These are phyloP conservation scores for Aplocera efformata DNA, from an alignment of 2,888 invertebrate species.

Conservation along the genomic window DNA sequence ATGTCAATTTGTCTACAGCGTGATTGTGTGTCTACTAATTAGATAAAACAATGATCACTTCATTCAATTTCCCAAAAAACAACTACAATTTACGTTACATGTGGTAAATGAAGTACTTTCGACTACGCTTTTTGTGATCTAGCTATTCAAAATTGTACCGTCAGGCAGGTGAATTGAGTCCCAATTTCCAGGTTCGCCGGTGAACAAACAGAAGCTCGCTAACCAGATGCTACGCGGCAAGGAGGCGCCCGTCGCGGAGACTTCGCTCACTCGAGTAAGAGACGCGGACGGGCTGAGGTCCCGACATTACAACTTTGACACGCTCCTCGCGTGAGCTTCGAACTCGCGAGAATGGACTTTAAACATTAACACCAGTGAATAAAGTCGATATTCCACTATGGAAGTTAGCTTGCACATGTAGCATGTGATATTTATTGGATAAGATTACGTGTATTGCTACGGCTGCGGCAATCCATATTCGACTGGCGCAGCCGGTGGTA, in stretches of 20 bases:
- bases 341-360: constrained; percentile 22
- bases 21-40: too few species aligned
- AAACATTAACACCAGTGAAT: constrained; percentile 10
- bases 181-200: constrained; percentile 85
- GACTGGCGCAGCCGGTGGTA: constrained; percentile 8
- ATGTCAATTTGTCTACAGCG: too few species aligned
- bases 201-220: constrained; percentile 90
- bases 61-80: too few species aligned
- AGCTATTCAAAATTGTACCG: constrained; percentile 29
- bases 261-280: constrained; percentile 90
- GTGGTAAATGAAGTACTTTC: too few species aligned
- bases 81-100: neutral
- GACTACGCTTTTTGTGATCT: neutral
- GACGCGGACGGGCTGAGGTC: constrained; percentile 43
- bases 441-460: too few species aligned
- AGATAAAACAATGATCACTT: too few species aligned
- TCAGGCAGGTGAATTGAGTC: constrained; percentile 53
- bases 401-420: constrained; percentile 9
- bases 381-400: constrained; percentile 3
- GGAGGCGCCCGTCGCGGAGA: constrained; percentile 87
- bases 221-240: constrained; percentile 85
- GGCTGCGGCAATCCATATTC: too few species aligned
- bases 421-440: neutral
- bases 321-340: constrained; percentile 52
- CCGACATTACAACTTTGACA: constrained; percentile 63